Evolutionary conservation across 2,113 vertebrate species (phyloP).

Genomic region (Choloepus hoffmanni): DNA sequence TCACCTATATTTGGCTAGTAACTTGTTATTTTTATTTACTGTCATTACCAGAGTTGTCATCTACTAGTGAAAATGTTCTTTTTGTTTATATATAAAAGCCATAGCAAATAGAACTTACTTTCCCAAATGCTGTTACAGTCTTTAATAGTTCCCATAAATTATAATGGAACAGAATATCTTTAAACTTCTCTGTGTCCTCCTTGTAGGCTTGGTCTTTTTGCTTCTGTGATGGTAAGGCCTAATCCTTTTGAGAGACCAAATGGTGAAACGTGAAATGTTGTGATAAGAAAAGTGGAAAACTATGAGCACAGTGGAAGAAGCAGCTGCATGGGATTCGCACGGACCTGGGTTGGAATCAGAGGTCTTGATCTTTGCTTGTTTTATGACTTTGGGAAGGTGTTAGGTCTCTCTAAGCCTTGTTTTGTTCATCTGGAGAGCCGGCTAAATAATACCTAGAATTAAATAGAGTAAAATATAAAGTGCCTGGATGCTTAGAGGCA

Average conservation of each 20-base stretch:
- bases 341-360: background rate
- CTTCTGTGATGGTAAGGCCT: background rate
- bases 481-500: background rate
- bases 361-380: background rate
- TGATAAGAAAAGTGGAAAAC: background rate
- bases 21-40: conserved; percentile 41
- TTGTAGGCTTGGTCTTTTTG: background rate
- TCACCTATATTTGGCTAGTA: background rate
- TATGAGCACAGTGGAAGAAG: background rate
- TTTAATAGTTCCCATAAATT: background rate
- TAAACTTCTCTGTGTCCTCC: background rate
- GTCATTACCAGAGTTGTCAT: background rate
- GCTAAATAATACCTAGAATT: background rate
- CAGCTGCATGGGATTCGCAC: too few species aligned
- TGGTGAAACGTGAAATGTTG: background rate
- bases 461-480: background rate
- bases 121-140: background rate
- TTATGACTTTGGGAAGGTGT: background rate
- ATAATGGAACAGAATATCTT: background rate
- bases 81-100: conserved; percentile 29
- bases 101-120: background rate
- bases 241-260: background rate
- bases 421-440: background rate
- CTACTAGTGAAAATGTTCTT: background rate
- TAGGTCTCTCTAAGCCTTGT: background rate